phyloP scores from a whole-genome alignment of 2,113 vertebrate genomes.

The Archilochus colubris region DNA sequence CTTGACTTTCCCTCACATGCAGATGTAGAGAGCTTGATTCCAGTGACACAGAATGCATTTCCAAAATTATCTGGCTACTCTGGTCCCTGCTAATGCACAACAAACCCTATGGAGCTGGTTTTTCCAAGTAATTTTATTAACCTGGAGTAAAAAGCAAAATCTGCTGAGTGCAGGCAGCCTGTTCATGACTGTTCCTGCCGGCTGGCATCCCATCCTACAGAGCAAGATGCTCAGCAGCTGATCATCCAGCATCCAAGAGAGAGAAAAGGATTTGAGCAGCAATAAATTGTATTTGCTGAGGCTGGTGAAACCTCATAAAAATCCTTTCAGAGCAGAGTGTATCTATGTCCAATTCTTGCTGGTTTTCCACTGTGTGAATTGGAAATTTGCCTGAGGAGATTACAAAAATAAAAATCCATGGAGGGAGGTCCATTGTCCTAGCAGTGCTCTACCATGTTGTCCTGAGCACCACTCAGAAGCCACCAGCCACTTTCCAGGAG shows the following conservation, averaged over 20 bases:
- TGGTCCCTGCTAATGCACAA: fast-evolving
- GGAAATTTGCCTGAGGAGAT: background rate
- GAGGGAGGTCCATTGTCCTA: background rate
- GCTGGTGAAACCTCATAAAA: background rate
- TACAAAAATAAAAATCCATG: background rate
- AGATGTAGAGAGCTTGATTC: background rate
- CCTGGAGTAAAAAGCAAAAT: background rate
- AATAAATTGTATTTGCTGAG: background rate
- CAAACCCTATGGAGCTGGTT: background rate
- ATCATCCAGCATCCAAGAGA: background rate
- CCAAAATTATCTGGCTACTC: background rate
- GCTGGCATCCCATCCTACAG: background rate
- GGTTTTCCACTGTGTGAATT: fast-evolving
- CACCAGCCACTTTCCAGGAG: background rate
- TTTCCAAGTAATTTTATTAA: background rate
- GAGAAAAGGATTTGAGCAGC: background rate
- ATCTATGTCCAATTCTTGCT: background rate
- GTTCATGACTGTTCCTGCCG: background rate
- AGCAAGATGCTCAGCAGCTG: fast-evolving
- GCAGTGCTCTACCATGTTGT: background rate
- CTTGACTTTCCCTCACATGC: background rate
- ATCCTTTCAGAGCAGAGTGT: fast-evolving
- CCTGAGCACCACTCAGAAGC: background rate
- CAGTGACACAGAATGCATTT: fast-evolving
- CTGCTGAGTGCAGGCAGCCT: background rate